Evolutionary conservation across 2,888 invertebrate species (phyloP), one percentile per base, ranked within the genome.

Genomic region (Heterodera filipjevi): DNA sequence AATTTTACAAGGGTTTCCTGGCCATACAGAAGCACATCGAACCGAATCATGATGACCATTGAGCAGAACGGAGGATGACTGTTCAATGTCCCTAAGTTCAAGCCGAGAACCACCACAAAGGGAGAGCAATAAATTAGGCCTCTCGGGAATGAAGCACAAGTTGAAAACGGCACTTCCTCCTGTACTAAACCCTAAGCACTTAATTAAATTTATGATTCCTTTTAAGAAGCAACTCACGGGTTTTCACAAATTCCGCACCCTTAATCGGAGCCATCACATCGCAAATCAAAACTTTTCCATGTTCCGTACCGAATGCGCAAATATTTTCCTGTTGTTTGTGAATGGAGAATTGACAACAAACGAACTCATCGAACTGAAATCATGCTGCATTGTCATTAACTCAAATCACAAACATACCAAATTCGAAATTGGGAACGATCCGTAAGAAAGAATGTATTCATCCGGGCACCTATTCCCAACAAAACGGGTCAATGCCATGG

Each of bases 331-430:
- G 78, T 19, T 71, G 53, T 8, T 64, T 22, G 64, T 79, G 77
- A 8, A 39, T 70, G 32, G 78, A 78, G 78, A 78, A 78, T 8
- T 44, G 66, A 68, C 76, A 75, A 46, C n/a, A 77, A 49, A 78
- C 78, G 53, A 78, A 78, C 32, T 78, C 71, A 59, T 59, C 27
- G n/a, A 66, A 27, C 78, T 78, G n/a, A 71, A 78, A n/a, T n/a
- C n/a, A n/a, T n/a, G n/a, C n/a, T n/a, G 19, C 32, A 49, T 3
- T 16, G 22, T 19, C 16, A 33, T 49, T 19, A 64, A 27, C 33
- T 33, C 39, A 22, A 35, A 75, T 19, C 73, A 3, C 44, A 32
- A 33, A 74, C 66, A n/a, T 27, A 77, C 77, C 35, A 32, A 46
- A 35, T 77, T 77, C 27, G 49, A 59, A 44, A 46, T 44, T 33